Base-by-base conservation (phyloP, 1,140 invertebrate species). In the Chlorops oryzae region DNA sequence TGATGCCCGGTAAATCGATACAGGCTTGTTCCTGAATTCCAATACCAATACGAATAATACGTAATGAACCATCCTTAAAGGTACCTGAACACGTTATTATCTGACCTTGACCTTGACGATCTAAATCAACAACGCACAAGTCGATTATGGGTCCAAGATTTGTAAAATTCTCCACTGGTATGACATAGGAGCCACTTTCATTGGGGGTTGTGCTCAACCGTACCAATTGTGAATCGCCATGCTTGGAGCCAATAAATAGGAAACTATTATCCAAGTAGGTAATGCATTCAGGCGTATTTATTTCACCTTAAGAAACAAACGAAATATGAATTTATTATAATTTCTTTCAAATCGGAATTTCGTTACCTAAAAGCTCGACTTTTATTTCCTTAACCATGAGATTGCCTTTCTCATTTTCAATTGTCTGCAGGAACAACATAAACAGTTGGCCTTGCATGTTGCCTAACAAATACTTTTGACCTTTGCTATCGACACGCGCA, bases 251-350 rank as follows among this genome's bases (percentile, higher is more conserved):
- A 59, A 99, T 85, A 72, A 96, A 99, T 41, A 99, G 86, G 21
- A 99, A 96, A 35, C 93, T 93, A 77, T 99, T 99, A 70, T 99
- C 96, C 40, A 99, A 76, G 68, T 99, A 99, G n/a, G 94, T 97
- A 65, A 99, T 88, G 65, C 92, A 96, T 74, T 98, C 95, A 3
- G 96, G 93, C 56, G 97, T 96, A 13, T 92, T 93, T 28, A 96
- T 96, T 77, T 98, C 89, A 32, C 86, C 84, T 80, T 56, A 1
- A 58, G 59, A 39, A 45, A 52, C 12, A 51, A 54, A 41, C 44
- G 44, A 57, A 37, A 34, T 9, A 34, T 42, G 17, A 34, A 35
- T 35, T 4, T 23, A 35, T 35, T 13, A 46, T 15, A 28, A 45
- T 32, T 25, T 2, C 13, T 20, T 41, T 18, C 15, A 18, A 18